Base-by-base conservation (phyloP, 2,888 invertebrate species). In the Apamea epomidion region DNA sequence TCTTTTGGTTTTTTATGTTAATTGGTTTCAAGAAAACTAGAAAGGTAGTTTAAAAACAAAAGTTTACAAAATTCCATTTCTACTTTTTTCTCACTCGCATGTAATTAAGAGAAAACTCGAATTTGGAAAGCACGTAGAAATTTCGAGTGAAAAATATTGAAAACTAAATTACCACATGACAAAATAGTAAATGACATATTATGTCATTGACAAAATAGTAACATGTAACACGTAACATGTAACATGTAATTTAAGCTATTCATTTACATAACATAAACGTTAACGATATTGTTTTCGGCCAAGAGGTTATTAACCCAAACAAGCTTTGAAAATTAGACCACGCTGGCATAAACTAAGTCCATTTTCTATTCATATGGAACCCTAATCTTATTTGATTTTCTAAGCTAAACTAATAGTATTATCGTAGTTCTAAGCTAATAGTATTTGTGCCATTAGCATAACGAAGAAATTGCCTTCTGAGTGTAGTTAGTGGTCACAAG, bases 291-390 rank as follows among this genome's bases (percentile, higher is more conserved):
- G n/a, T 45, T 76, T 48, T 58, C 12, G 37, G 51, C 29, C 25
- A 67, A 54, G 16, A 62, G 71, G 54, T 82, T 54, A 76, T 37
- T 62, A 45, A 82, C 70, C 64, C 25, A 2, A 32, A 7, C 18
- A 0, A 60, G 14, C 37, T 62, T 51, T 29, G 29, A 14, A 48
- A 62, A 76, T 37, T 60, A 32, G 1, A 32, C 10, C 14, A 32
- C 14, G 6, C 14, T 10, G 18, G 5, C 12, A 12, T 6, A 0
- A 58, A n/a, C 12, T 60, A 16, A 12, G 10, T 64, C 2, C 2
- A 77, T 42, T 7, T 76, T 76, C 29, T 62, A 5, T 29, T 64
- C 12, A n/a, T 21, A 10, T 16, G 16, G 7, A n/a, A 3, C 16
- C 6, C 6, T 16, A 2, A 37, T 0, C 3, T 51, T 29, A 12